These are phyloP conservation scores for Lasioglossum villosulum DNA, from an alignment of 2,888 invertebrate genomes.

Conservation along the genomic window DNA sequence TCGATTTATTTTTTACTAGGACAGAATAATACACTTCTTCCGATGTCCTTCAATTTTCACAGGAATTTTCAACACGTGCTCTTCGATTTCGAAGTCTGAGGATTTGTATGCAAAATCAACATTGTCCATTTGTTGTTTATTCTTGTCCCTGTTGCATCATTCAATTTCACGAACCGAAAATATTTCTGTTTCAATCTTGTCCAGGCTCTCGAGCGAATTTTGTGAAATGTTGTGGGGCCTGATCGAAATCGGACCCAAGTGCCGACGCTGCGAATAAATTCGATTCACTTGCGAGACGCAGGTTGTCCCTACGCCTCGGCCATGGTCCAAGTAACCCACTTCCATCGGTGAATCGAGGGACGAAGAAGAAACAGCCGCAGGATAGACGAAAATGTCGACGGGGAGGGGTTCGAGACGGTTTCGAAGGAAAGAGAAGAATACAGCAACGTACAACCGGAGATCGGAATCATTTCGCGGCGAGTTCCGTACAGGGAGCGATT, in stretches of 20 bases:
- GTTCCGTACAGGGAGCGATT: conserved; percentile 45
- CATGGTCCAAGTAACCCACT: conserved; percentile 73
- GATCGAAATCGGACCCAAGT: conserved; percentile 58
- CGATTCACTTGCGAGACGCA: conserved; percentile 61
- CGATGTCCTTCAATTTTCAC: too few species aligned
- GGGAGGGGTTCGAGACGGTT: background rate
- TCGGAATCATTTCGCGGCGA: conserved; percentile 33
- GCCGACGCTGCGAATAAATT: conserved; percentile 63
- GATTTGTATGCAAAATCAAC: too few species aligned
- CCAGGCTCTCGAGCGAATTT: background rate
- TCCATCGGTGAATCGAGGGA: conserved; percentile 33
- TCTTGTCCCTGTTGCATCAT: too few species aligned
- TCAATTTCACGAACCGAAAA: background rate
- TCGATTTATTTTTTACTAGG: background rate
- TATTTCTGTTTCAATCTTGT: background rate
- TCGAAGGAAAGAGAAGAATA: conserved; percentile 29
- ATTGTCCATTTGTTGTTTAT: too few species aligned
- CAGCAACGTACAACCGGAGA: conserved; percentile 3
- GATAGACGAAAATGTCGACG: conserved; percentile 30
- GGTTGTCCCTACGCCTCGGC: conserved; percentile 59
- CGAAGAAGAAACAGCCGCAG: background rate
- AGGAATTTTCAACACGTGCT: too few species aligned
- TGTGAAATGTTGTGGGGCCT: background rate
- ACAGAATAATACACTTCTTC: background rate
- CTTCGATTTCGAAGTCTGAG: too few species aligned